These are phyloP conservation scores for Bruchidius siliquastri DNA, from an alignment of 2,888 invertebrate species.

Conservation along the genomic window DNA sequence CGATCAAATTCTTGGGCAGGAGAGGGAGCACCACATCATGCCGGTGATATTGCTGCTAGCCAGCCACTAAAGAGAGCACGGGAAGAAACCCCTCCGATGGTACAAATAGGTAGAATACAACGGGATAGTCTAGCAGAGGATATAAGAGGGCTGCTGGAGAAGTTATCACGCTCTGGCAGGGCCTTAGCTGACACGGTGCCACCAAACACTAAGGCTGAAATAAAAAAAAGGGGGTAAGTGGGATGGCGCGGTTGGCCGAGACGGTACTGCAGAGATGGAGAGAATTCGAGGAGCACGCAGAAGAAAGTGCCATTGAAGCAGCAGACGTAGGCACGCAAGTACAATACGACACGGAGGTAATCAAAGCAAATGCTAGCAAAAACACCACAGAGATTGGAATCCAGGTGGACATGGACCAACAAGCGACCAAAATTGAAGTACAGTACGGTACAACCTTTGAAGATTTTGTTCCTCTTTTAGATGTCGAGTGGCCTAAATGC, in stretches of 20 bases:
- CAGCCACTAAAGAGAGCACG: background rate
- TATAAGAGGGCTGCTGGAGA: background rate
- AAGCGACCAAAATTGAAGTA: background rate
- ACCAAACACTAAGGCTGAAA: background rate
- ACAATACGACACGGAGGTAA: background rate
- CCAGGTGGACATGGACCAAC: background rate
- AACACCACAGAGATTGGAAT: background rate
- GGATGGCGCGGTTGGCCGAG: background rate
- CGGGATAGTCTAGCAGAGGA: background rate
- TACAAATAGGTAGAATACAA: background rate
- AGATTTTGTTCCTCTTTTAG: background rate
- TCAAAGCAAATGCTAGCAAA: too few relatives aligned
- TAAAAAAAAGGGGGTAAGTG: background rate
- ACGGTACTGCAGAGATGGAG: background rate
- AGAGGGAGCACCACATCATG: too few relatives aligned
- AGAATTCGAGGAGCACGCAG: background rate
- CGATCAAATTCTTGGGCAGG: too few relatives aligned
- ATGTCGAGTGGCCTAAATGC: background rate
- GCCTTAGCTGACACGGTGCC: background rate
- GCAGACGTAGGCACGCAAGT: background rate
- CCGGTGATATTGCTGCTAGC: background rate
- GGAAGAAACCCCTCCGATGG: background rate
- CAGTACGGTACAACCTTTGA: background rate
- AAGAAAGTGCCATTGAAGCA: background rate
- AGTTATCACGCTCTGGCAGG: background rate